A percentile compares a stretch with the other conserved stretches of the same genome.
phyloP scores from a whole-genome alignment of 1,140 invertebrate species.

The Drosophila truncata region DNA sequence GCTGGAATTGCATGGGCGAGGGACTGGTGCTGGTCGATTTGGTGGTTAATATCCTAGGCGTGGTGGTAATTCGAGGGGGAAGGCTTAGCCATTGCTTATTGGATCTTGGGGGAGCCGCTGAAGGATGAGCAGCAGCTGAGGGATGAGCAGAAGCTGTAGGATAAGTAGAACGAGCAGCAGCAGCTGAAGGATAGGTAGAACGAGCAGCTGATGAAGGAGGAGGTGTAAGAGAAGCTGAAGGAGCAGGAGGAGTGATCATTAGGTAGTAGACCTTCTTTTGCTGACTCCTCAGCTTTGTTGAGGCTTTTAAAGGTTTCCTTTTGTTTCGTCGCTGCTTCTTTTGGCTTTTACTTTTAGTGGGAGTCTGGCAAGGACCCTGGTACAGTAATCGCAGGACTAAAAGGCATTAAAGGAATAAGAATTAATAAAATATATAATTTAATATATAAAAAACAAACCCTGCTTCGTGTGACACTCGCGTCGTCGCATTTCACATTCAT shows the following conservation, averaged over 20 bases:
- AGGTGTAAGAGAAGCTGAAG: no score
- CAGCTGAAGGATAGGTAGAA: neutral
- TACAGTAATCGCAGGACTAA: constrained; percentile 47
- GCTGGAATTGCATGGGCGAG: constrained; percentile 48
- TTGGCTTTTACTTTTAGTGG: neutral
- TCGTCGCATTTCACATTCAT: constrained; percentile 57
- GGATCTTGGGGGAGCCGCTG: neutral
- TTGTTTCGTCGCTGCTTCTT: constrained; percentile 8
- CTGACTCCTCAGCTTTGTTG: neutral
- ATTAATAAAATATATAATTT: no score
- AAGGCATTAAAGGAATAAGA: neutral
- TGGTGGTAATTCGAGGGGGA: neutral
- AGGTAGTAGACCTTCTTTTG: constrained; percentile 15
- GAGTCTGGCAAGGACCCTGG: constrained; percentile 30
- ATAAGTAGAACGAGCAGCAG: neutral
- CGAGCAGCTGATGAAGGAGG: neutral
- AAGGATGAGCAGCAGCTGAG: neutral
- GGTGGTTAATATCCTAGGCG: neutral
- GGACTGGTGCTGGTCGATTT: constrained; percentile 24
- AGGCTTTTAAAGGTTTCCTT: neutral
- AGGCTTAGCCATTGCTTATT: neutral
- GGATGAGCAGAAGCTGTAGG: no score
- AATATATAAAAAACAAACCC: constrained; percentile 44
- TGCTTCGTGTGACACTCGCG: constrained; percentile 53
- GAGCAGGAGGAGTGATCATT: neutral